Evolutionary conservation across 2,113 vertebrate genomes (phyloP), one percentile per base, ranked within the genome.

Genomic region (Opisthocomus hoazin): DNA sequence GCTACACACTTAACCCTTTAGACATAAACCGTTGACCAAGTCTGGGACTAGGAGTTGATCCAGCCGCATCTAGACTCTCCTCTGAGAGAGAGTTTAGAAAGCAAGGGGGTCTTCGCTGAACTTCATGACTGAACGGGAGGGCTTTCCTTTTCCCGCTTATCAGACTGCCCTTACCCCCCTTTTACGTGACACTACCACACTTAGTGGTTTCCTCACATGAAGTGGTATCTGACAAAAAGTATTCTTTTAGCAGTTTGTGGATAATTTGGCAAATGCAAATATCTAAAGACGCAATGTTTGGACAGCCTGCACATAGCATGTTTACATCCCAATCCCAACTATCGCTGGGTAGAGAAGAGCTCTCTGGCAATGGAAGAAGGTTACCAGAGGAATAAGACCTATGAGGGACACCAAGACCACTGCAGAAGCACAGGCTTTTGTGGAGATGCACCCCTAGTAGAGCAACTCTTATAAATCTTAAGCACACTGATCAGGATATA

Each of bases 341-440:
- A 11, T 3, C 0, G 0, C 15, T 74, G 54, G 12, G 36, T 18
- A 21, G 41, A 45, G 32, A 37, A 64, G 50, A 69, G 45, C 5
- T 5, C 68, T 64, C 39, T 48, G 30, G 41, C 17, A 48, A 11
- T 1, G 15, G 45, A 53, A 76, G 8, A 13, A 15, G 4, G 6
- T 46, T 74, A 61, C 41, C 13, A 10, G 51, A 71, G n/a, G 45
- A 43, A 54, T 11, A 12, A 58, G 15, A 51, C 11, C 18, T 18
- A 5, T 2, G 29, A 85, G 32, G n/a, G 6, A 48, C 70, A 82
- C 12, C 23, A 32, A 36, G 21, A 63, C 20, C 20, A 43, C 3
- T 51, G 36, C 70, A 92, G 34, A 70, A 65, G 29, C n/a, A 65
- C 24, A 73, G n/a, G 19, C 8, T 90, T 65, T 60, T 51, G 30